phyloP scores from a whole-genome alignment of 2,113 vertebrate species.

The Larimichthys polyactis region DNA sequence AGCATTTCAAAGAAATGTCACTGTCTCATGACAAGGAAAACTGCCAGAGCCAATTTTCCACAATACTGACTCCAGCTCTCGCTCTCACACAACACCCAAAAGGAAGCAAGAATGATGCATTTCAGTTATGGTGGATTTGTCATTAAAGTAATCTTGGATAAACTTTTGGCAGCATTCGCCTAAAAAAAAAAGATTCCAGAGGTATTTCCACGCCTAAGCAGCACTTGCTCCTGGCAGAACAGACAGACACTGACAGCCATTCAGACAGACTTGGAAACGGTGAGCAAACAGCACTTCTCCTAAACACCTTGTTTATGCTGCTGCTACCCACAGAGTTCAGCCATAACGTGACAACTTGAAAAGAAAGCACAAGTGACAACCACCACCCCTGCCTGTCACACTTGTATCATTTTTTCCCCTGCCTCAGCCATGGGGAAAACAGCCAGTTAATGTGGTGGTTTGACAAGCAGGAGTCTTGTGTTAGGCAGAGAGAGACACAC shows the following conservation, averaged over 20 bases:
- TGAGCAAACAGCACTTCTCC: slow-evolving; percentile 77
- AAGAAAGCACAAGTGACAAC: slow-evolving; percentile 78
- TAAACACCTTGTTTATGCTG: slow-evolving; percentile 79
- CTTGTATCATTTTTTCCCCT: slow-evolving; percentile 59
- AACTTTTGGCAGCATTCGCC: slow-evolving; percentile 54
- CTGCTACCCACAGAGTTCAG: slow-evolving; percentile 72
- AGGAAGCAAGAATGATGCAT: slow-evolving; percentile 7
- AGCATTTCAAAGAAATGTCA: slow-evolving; percentile 34
- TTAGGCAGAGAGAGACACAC: slow-evolving; percentile 12
- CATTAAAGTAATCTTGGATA: slow-evolving; percentile 47
- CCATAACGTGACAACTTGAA: slow-evolving; percentile 78
- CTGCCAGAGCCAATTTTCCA: slow-evolving; percentile 41
- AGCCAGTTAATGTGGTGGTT: slow-evolving; percentile 60
- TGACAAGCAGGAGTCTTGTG: slow-evolving; percentile 52
- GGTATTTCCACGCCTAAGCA: slow-evolving; percentile 61
- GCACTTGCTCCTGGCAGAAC: slow-evolving; percentile 62
- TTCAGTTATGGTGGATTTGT: slow-evolving; percentile 42
- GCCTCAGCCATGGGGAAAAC: slow-evolving; percentile 60
- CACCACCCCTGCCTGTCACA: slow-evolving; percentile 73
- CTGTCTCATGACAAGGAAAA: slow-evolving; percentile 36
- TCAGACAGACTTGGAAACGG: slow-evolving; percentile 72
- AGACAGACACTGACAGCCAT: slow-evolving; percentile 69
- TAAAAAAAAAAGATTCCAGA: slow-evolving; percentile 51
- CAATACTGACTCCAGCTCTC: slow-evolving; percentile 36
- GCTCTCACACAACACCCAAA: not conserved